phyloP scores from a whole-genome alignment of 2,888 invertebrate species.

The Euproctis similis region DNA sequence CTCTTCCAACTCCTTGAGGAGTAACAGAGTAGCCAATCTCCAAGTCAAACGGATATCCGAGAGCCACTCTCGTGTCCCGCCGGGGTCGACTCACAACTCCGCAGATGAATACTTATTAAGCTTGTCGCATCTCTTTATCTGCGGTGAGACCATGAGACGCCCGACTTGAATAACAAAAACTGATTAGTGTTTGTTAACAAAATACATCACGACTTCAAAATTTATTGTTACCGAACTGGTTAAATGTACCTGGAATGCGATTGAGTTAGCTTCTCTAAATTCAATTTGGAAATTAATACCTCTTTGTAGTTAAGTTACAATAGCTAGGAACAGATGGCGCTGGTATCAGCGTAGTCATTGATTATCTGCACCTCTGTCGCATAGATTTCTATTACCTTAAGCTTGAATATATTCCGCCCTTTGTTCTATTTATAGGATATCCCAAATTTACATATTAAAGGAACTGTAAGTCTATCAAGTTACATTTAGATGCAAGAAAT shows the following conservation, averaged over 20 bases:
- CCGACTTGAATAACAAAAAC: constrained; percentile 21
- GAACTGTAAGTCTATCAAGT: no score
- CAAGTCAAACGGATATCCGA: constrained; percentile 26
- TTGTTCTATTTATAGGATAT: no score
- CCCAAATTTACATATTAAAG: no score
- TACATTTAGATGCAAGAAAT: no score
- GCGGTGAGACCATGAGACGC: constrained; percentile 5
- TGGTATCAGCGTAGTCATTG: no score
- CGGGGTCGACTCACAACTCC: constrained; percentile 11
- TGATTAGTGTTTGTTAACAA: constrained; percentile 22
- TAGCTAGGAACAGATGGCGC: no score
- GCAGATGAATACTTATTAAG: constrained; percentile 28
- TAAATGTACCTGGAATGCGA: constrained; percentile 9
- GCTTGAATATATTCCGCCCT: no score
- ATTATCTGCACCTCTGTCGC: no score
- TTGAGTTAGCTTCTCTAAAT: no score
- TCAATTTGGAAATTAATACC: no score
- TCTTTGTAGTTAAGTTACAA: no score
- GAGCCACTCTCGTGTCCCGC: constrained; percentile 20
- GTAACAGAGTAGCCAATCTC: constrained; percentile 21
- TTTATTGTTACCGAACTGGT: constrained; percentile 12
- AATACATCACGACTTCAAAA: constrained; percentile 12
- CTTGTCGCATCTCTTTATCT: constrained; percentile 16
- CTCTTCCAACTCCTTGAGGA: constrained; percentile 9
- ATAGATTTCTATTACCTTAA: no score